Base-by-base conservation (phyloP, 1,140 invertebrate genomes). In the Saxidomus purpurata region DNA sequence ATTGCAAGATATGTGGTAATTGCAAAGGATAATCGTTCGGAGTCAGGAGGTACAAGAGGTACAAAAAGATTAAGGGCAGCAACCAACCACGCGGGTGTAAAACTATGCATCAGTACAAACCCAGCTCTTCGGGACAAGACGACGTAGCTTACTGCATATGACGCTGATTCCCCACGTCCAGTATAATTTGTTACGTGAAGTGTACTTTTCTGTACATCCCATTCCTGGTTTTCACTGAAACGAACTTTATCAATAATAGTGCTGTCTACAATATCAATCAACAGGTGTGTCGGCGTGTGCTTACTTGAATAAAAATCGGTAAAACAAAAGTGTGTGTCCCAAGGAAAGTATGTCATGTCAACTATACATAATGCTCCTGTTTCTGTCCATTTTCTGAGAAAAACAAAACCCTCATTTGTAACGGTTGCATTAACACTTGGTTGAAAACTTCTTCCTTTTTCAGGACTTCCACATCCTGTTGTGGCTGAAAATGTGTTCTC, bases 331-430 rank as follows among this genome's bases (percentile, higher is more conserved):
- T 63, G 59, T 28, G 19, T 28, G 15, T 63, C 59, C 6, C 19
- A 63, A n/a, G 59, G 59, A 63, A n/a, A 63, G n/a, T 63, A 63
- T 40, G 9, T 71, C 34, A 71, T 22, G 17, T 71, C 31, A 71
- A 71, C 36, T 4, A 9, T 38, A 40, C 67, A 71, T 19, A 40
- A 28, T 4, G 67, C 34, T 36, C 34, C 67, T 3, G 31, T 28
- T 6, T 22, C 13, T 71, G 8, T n/a, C 6, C 15, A 71, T 4
- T 38, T 15, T 1, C 0, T 17, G 9, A 71, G 19, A 4, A 22
- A 38, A 71, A 71, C 34, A 8, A 19, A 38, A 9, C 67, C 67
- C 3, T 71, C 67, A 40, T 36, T 31, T 40, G 67, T 40, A 31
- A 71, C 13, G 1, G 67, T 71, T 3, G 22, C 67, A 17, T 38